Conservation (phyloP, 2,113 vertebrate species). For the Menidia beryllina region DNA sequence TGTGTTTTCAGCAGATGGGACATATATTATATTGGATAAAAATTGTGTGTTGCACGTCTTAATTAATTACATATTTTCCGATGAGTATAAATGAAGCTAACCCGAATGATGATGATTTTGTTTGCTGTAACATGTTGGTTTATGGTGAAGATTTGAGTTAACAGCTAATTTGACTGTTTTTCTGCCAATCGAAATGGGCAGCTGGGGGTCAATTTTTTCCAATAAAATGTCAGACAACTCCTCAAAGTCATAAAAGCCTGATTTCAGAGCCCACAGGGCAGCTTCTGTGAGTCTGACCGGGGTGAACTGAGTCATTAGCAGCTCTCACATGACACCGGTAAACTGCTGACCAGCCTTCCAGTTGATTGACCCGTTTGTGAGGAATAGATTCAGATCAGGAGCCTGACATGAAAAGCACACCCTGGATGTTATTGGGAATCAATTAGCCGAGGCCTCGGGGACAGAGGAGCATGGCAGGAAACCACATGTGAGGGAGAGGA, state of each 20-base stretch:
- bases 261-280: slow-evolving; percentile 4
- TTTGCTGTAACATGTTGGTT: too few species aligned
- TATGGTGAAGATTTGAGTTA: too few species aligned
- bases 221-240: too few species aligned
- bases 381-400: slow-evolving; percentile 23
- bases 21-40: too few species aligned
- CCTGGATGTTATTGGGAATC: slow-evolving; percentile 26
- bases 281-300: neutral
- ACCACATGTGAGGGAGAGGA: slow-evolving; percentile 1
- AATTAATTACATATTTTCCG: too few species aligned
- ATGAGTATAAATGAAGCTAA: too few species aligned
- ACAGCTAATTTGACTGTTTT: too few species aligned
- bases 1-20: too few species aligned
- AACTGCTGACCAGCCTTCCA: neutral
- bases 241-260: neutral
- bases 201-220: too few species aligned
- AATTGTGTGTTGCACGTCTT: too few species aligned
- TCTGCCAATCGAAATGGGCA: too few species aligned
- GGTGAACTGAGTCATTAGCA: slow-evolving; percentile 4
- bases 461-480: slow-evolving; percentile 13
- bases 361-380: neutral
- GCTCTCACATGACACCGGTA: slow-evolving; percentile 22
- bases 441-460: slow-evolving; percentile 5
- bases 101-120: too few species aligned
- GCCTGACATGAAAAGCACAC: slow-evolving; percentile 18